Evolutionary conservation across 2,888 invertebrate genomes (phyloP), one percentile per base, ranked within the genome.

Genomic region (Acanthoscelides obtectus): DNA sequence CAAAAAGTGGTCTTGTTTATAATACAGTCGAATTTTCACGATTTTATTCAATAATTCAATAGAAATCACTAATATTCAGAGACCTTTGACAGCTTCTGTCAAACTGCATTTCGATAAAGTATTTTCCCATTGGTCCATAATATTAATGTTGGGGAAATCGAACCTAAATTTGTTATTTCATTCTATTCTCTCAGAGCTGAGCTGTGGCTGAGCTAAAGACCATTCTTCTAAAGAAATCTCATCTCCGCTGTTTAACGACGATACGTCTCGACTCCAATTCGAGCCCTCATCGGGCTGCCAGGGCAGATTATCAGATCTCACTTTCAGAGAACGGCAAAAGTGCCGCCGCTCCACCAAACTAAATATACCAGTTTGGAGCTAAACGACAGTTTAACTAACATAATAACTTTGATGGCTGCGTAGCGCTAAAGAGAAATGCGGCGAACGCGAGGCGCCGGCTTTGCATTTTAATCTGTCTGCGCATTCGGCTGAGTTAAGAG

Each of bases 391-490:
- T 45, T 45, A 45, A 45, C 45, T 45, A 45, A 45, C 45, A 45
- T 45, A 45, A 45, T 45, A 45, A 45, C 45, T 45, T 45, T 45
- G 45, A 45, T 45, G 45, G 45, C 45, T 45, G 45, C 12, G 45
- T 12, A 45, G 45, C 45, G 45, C 45, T 6, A 45, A 20, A 69
- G 63, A 69, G 21, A 20, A 21, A 22, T 69, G 20, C n/a, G 25
- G 20, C 22, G 45, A 69, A 69, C 12, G 20, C 20, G 19, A 45
- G 25, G 22, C 22, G 20, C 21, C 22, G 27, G 45, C 45, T 25
- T 27, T 22, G 21, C 45, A 63, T 69, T 69, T 22, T 63, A 69
- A 69, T 69, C 64, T 22, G 22, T 69, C 69, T 25, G 22, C 20
- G 5, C 22, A 45, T 69, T 22, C 5, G 17, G n/a, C n/a, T n/a